Evolutionary conservation across 2,888 invertebrate genomes (phyloP).

Genomic region (Campopleginae sp.): DNA sequence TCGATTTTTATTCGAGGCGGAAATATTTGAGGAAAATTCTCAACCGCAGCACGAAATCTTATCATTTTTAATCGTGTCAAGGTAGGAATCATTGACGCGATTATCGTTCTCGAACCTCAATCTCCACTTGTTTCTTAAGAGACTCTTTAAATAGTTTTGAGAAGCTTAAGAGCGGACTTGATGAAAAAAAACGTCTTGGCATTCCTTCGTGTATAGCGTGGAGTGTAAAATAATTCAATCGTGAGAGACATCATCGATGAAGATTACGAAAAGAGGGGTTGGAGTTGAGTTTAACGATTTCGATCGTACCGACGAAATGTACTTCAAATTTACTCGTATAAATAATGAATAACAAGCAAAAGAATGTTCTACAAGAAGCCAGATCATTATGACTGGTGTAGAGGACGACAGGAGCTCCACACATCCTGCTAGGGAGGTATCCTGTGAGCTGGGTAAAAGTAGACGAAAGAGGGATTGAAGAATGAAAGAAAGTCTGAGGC

Average conservation of each 20-base stretch:
- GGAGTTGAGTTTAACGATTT: background rate
- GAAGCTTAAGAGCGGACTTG: background rate
- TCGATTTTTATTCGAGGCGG: background rate
- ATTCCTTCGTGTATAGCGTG: background rate
- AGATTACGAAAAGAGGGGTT: background rate
- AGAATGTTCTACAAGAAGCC: background rate
- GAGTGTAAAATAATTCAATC: background rate
- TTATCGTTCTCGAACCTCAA: background rate
- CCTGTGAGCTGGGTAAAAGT: background rate
- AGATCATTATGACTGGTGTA: constrained; percentile 25
- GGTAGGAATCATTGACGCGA: background rate
- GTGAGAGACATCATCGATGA: background rate
- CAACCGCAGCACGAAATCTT: background rate
- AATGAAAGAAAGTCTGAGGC: constrained; percentile 23
- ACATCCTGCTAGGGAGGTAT: background rate
- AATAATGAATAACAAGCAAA: background rate
- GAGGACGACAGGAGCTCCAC: background rate
- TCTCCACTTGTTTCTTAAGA: background rate
- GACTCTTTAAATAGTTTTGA: background rate
- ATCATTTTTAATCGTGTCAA: background rate
- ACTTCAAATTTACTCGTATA: background rate
- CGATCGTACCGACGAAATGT: background rate
- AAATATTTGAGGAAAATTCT: background rate
- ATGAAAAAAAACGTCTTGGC: background rate
- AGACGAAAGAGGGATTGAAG: constrained; percentile 23